Percentiles rank a stretch among this genome's conserved stretches.
phyloP scores from a whole-genome alignment of 2,888 invertebrate species.

The Dexiosoma caninum region DNA sequence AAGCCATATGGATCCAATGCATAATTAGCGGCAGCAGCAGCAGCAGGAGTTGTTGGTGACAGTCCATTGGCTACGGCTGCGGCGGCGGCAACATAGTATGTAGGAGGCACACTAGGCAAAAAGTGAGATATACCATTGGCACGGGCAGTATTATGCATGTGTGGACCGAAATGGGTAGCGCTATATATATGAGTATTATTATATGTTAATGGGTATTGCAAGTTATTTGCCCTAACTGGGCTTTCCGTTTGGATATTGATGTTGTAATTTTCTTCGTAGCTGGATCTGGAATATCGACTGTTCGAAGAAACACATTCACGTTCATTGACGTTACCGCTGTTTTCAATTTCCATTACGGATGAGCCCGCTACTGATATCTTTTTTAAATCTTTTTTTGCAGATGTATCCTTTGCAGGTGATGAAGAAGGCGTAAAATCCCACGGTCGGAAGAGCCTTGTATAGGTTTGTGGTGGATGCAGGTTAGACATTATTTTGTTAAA shows the following conservation, averaged over 20 bases:
- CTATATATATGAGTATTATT: slow-evolving; percentile 33
- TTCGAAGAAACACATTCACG: slow-evolving; percentile 69
- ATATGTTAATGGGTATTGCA: slow-evolving; percentile 12
- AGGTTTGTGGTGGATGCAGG: slow-evolving; percentile 77
- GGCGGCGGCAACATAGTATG: slow-evolving; percentile 65
- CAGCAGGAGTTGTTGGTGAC: slow-evolving; percentile 68
- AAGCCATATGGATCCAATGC: slow-evolving; percentile 74
- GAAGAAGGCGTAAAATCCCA: slow-evolving; percentile 78
- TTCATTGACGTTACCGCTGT: slow-evolving; percentile 67
- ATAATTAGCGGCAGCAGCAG: slow-evolving; percentile 67
- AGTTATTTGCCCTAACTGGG: background rate
- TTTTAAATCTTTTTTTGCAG: background rate
- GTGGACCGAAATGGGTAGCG: slow-evolving; percentile 30
- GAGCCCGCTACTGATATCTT: background rate
- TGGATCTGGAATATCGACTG: slow-evolving; percentile 65
- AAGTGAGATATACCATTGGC: slow-evolving; percentile 20
- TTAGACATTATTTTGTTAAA: slow-evolving; percentile 68
- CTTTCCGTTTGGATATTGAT: slow-evolving; percentile 63
- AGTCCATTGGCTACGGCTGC: slow-evolving; percentile 62
- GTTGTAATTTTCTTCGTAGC: slow-evolving; percentile 69
- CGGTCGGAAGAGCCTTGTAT: slow-evolving; percentile 81
- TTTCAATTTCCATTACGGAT: slow-evolving; percentile 46
- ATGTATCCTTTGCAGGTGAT: background rate
- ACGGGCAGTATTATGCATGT: slow-evolving; percentile 1
- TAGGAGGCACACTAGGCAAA: slow-evolving; percentile 58